Evolutionary conservation across 2,888 invertebrate species (phyloP).

Genomic region (Oscheius sp.): DNA sequence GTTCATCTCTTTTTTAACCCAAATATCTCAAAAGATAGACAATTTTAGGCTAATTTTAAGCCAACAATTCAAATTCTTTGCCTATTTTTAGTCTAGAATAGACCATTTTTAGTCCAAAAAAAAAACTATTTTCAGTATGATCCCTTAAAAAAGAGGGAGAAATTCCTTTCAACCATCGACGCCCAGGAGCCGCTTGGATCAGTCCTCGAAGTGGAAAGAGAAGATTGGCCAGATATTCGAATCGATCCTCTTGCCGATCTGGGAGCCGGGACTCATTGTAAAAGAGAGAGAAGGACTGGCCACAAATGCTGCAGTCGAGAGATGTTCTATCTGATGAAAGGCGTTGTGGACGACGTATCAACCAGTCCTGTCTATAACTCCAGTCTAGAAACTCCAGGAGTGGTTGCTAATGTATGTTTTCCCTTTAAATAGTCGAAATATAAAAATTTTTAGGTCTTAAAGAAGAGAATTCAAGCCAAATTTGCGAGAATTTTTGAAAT

Average conservation of each 20-base stretch:
- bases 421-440: too few species aligned
- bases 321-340: background rate
- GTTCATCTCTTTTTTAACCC: background rate
- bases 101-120: too few species aligned
- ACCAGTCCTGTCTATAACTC: conserved; percentile 13
- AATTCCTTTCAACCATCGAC: background rate
- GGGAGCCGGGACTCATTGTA: conserved; percentile 7
- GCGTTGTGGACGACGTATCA: background rate
- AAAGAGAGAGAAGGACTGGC: background rate
- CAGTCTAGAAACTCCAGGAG: background rate
- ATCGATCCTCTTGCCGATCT: background rate
- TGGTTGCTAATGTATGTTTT: conserved; percentile 1
- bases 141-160: background rate
- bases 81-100: too few species aligned
- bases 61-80: too few species aligned
- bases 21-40: background rate
- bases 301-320: background rate
- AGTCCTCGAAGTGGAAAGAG: background rate
- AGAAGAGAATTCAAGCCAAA: background rate
- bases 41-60: too few species aligned
- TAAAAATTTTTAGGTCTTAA: background rate
- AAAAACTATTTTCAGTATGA: background rate
- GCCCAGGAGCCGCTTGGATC: conserved; percentile 1
- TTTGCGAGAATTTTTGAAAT: conserved; percentile 7
- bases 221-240: conserved; percentile 13